Conservation (phyloP, 2,797 vertebrate species). For the Podarcis siculus region DNA sequence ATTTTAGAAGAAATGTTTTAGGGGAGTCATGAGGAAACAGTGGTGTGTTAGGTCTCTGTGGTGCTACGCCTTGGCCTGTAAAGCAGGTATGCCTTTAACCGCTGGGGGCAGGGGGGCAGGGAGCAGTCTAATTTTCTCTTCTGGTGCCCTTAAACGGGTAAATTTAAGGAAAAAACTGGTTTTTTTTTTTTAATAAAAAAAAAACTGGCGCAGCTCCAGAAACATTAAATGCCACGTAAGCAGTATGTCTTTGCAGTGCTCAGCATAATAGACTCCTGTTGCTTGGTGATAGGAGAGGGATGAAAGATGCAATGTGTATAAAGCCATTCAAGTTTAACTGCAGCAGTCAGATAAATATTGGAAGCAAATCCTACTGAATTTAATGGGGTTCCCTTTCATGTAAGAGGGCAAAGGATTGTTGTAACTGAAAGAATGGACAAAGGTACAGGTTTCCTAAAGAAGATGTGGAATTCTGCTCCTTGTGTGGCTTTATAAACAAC, state of each 20-base stretch:
- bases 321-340: background rate
- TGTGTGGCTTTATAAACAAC: background rate
- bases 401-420: background rate
- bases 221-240: slow-evolving; percentile 23
- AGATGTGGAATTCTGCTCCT: background rate
- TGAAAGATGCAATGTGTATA: background rate
- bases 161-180: background rate
- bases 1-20: slow-evolving; percentile 33
- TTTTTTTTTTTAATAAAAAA: background rate
- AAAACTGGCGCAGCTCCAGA: background rate
- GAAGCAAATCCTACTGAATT: background rate
- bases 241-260: background rate
- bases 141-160: slow-evolving; percentile 16
- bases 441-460: background rate
- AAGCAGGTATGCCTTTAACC: slow-evolving; percentile 39
- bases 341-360: background rate
- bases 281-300: slow-evolving; percentile 7
- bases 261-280: background rate
- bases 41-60: slow-evolving; percentile 38
- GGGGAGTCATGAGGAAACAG: slow-evolving; percentile 48
- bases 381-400: background rate
- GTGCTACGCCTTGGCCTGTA: slow-evolving; percentile 42
- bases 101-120: no score
- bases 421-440: background rate
- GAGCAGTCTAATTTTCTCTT: background rate